Evolutionary conservation across 2,113 vertebrate genomes (phyloP), one percentile per base, ranked within the genome.

Genomic region (Ia io): DNA sequence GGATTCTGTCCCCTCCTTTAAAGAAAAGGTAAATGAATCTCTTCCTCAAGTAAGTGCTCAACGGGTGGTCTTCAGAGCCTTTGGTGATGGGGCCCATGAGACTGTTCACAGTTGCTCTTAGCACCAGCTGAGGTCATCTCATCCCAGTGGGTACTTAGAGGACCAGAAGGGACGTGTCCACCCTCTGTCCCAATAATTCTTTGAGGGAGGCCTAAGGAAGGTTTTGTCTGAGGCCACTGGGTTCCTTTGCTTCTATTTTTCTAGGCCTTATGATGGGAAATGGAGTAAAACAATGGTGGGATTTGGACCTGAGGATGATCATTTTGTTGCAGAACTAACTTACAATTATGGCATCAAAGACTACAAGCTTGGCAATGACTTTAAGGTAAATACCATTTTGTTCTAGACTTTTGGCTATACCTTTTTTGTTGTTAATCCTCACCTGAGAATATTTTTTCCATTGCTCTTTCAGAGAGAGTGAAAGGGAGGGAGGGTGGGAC

Each of bases 271-370:
- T 44, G 99, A 99, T 98, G 99, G 99, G 25, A 99, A 99, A 80
- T 99, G 99, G 99, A 99, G 99, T 98, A 99, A 99, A 98, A 99
- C 99, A 0, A 99, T 99, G 99, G 98, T 99, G 95, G 99, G 99
- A 32, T 99, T 98, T 1, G 99, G 99, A 22, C 98, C 99, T 61
- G 99, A 99, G 90, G 99, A 99, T 79, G 94, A 98, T 17, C 99
- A 99, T 97, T 99, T 99, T 96, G 99, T 99, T 22, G 98, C 98
- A 79, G 99, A 99, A 32, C 93, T 99, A 93, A 99, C 99, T 7
- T 99, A 99, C 97, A 99, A 99, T 96, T 99, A 99, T 2, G 99
- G 99, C 5, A 97, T 99, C 1, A 99, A 99, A 79, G 98, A 99
- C 63, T 99, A 99, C 97, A 98, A 97, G 10, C 98, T 99, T 73